Evolutionary conservation across 2,113 vertebrate species (phyloP).

Genomic region (Trichomycterus rosablanca): DNA sequence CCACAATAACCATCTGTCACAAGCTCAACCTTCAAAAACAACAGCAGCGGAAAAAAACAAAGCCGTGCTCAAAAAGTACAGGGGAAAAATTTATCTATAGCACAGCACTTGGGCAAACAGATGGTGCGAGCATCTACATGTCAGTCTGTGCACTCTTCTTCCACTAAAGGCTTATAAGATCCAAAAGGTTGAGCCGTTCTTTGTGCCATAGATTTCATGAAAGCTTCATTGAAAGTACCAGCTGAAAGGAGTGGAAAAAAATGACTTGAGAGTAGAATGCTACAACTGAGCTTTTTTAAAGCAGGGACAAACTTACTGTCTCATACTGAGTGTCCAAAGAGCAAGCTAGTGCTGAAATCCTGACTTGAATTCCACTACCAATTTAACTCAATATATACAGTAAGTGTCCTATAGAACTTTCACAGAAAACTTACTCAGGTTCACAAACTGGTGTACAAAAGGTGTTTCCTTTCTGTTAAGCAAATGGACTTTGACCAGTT

Average conservation of each 20-base stretch:
- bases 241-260: constrained; percentile 12
- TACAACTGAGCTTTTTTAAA: constrained; percentile 41
- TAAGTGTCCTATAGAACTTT: too few relatives aligned
- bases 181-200: constrained; percentile 46
- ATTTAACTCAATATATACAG: too few relatives aligned
- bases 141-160: constrained; percentile 15
- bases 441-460: constrained; percentile 53
- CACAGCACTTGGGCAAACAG: constrained; percentile 46
- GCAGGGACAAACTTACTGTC: constrained; percentile 50
- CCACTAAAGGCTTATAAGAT: constrained; percentile 21
- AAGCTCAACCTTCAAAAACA: constrained; percentile 27
- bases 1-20: constrained; percentile 62
- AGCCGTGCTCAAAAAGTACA: constrained; percentile 26
- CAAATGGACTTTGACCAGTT: constrained; percentile 17
- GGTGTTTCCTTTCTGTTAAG: constrained; percentile 46
- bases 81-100: constrained; percentile 40
- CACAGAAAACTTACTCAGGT: constrained; percentile 32
- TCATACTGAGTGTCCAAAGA: constrained; percentile 3
- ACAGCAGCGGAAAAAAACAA: constrained; percentile 31
- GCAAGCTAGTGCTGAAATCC: not conserved
- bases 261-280: constrained; percentile 13
- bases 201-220: constrained; percentile 47
- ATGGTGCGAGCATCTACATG: constrained; percentile 47
- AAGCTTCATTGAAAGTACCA: constrained; percentile 44
- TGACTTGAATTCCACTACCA: too few relatives aligned